phyloP scores from a whole-genome alignment of 2,888 invertebrate species.

The Leucophenga maculata region DNA sequence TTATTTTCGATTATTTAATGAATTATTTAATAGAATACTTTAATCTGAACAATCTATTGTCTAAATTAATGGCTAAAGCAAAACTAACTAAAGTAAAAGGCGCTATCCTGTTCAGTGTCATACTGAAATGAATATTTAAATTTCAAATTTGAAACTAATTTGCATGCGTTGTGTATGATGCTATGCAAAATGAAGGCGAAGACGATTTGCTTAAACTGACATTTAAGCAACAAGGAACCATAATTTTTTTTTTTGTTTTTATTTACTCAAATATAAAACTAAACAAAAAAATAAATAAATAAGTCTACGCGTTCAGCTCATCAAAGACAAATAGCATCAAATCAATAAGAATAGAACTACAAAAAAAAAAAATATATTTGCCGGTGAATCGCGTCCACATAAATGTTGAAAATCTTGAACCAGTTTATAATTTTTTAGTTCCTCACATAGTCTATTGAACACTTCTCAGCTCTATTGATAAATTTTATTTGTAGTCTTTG shows the following conservation, averaged over 20 bases:
- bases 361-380: slow-evolving; percentile 5
- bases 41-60: no score
- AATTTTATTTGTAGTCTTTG: no score
- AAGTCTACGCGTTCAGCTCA: not conserved
- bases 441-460: no score
- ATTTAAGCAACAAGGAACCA: slow-evolving; percentile 5
- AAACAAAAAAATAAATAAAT: not conserved
- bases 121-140: not conserved
- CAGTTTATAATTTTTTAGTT: not conserved
- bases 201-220: not conserved
- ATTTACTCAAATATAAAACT: not conserved
- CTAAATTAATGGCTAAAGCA: no score
- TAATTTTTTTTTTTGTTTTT: not conserved
- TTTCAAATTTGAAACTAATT: not conserved
- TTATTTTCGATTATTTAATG: no score
- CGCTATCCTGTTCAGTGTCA: slow-evolving; percentile 3
- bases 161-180: no score
- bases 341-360: not conserved
- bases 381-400: not conserved
- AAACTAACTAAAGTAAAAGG: not conserved
- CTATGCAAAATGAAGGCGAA: not conserved
- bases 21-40: no score
- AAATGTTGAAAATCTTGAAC: slow-evolving; percentile 26
- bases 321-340: not conserved
- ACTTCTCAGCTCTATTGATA: not conserved